Conservation (phyloP, 2,113 vertebrate species). For the Sarotherodon lohbergeri region DNA sequence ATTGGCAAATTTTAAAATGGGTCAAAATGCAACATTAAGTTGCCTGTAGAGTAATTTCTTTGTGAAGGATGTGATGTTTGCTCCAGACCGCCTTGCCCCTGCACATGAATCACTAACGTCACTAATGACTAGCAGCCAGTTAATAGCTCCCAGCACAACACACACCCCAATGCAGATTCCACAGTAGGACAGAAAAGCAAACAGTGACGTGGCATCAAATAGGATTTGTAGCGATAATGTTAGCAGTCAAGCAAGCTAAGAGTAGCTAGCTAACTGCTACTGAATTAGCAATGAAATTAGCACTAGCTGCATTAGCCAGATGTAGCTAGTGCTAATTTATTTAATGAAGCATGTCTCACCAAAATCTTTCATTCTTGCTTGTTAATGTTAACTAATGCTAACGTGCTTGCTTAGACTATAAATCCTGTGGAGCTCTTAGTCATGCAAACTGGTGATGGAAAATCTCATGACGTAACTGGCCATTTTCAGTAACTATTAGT, state of each 20-base stretch:
- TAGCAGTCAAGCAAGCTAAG: not conserved
- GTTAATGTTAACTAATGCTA: not conserved
- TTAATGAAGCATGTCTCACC: not conserved
- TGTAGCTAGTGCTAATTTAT: not conserved
- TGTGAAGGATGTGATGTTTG: not conserved
- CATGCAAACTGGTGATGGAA: no score
- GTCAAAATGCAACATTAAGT: not conserved
- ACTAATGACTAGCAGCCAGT: not conserved
- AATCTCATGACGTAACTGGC: no score
- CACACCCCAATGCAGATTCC: not conserved
- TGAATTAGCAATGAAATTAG: not conserved
- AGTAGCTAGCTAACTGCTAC: not conserved
- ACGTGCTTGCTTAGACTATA: not conserved
- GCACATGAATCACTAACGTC: not conserved
- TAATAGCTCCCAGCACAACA: not conserved
- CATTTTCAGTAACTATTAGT: no score
- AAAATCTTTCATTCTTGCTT: not conserved
- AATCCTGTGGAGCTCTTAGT: not conserved
- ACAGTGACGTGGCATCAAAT: not conserved
- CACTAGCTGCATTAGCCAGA: not conserved
- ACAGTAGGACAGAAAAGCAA: not conserved
- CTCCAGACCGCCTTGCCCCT: not conserved
- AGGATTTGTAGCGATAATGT: not conserved
- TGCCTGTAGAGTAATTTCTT: not conserved
- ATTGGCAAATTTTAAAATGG: not conserved